Evolutionary conservation across 92 coral and sea anemone genomes (phyloP).

Genomic region (Chrysogorgia sp.): DNA sequence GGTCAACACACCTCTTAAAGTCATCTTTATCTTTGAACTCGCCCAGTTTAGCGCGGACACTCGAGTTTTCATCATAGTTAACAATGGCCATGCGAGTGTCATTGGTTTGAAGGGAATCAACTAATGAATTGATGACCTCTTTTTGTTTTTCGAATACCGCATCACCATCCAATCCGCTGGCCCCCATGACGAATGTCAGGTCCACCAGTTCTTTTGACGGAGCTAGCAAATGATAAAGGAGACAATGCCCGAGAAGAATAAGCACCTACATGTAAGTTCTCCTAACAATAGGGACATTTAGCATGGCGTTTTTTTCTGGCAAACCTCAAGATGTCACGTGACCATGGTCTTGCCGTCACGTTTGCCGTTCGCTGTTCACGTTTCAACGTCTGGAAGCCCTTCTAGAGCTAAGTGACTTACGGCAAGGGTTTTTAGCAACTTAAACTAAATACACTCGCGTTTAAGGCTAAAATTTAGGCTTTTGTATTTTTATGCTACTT

Average conservation of each 20-base stretch:
- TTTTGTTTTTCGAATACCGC: constrained; percentile 36
- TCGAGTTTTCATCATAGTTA: constrained; percentile 24
- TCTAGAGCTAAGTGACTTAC: no score
- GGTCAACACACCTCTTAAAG: constrained; percentile 31
- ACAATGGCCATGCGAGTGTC: constrained; percentile 40
- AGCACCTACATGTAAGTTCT: background rate
- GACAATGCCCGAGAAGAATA: background rate
- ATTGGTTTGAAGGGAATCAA: constrained; percentile 20
- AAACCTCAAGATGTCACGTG: no score
- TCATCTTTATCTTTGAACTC: constrained; percentile 39
- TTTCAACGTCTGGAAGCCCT: no score
- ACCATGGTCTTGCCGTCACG: no score
- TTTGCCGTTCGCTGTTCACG: no score
- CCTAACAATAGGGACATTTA: no score
- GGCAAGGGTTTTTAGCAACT: no score
- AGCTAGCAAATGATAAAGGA: background rate
- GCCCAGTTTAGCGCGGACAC: constrained; percentile 10
- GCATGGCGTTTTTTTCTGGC: no score
- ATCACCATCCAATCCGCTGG: constrained; percentile 23
- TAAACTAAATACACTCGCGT: no score
- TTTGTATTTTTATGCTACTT: no score
- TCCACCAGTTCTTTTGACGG: constrained; percentile 45
- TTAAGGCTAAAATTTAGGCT: no score
- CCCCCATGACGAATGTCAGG: constrained; percentile 44
- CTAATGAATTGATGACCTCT: constrained; percentile 31